phyloP scores from a whole-genome alignment of 64 coral and sea anemone species.

The Montipora foliosa region DNA sequence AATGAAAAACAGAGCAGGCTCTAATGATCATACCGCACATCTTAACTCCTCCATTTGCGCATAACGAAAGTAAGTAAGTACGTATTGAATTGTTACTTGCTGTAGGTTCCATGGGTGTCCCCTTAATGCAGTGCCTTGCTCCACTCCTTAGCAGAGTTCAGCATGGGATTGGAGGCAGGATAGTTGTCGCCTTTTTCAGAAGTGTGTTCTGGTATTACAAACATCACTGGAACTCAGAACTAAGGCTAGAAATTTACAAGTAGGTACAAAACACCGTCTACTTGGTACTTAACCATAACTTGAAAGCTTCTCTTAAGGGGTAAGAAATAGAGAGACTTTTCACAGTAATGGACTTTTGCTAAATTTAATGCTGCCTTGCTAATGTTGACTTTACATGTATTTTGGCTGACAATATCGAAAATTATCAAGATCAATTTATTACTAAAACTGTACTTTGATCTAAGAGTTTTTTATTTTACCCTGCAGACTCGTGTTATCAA shows the following conservation, averaged over 20 bases:
- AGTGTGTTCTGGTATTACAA: conserved; percentile 65
- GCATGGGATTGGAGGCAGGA: conserved; percentile 57
- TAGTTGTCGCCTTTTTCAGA: conserved; percentile 47
- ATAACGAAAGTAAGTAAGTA: neutral
- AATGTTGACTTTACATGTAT: no score
- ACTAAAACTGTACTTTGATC: no score
- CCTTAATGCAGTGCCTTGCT: conserved; percentile 52
- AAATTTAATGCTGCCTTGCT: no score
- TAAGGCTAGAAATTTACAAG: conserved; percentile 64
- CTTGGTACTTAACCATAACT: neutral
- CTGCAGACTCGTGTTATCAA: conserved; percentile 71
- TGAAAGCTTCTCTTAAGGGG: neutral
- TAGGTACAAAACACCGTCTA: neutral
- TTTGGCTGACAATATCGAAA: no score
- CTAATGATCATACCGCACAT: no score
- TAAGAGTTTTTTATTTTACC: neutral
- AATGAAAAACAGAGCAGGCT: no score
- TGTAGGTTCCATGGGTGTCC: conserved; percentile 14
- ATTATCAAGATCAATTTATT: no score
- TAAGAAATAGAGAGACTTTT: no score
- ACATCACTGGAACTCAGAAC: conserved; percentile 56
- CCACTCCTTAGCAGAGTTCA: conserved; percentile 64
- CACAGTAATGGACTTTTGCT: no score
- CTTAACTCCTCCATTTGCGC: no score
- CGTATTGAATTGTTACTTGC: neutral